phyloP scores from a whole-genome alignment of 2,797 vertebrate species.

The Ataeniobius toweri region DNA sequence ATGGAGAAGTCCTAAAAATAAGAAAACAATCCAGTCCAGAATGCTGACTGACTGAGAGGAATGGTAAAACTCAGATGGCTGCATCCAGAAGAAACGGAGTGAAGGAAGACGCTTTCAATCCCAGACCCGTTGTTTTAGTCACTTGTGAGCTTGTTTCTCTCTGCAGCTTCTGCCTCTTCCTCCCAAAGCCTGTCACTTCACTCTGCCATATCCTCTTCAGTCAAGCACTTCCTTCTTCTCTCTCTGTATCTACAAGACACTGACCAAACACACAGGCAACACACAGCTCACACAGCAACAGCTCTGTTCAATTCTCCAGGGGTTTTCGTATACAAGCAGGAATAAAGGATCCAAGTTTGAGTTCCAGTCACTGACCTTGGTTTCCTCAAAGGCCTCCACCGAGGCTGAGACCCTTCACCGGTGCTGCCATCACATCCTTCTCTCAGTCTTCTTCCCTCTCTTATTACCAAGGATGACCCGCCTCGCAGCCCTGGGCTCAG shows the following conservation, averaged over 20 bases:
- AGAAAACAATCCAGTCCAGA: background rate
- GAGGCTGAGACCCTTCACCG: constrained; percentile 40
- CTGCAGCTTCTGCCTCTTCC: constrained; percentile 37
- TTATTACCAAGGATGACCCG: constrained; percentile 65
- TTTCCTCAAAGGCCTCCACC: constrained; percentile 41
- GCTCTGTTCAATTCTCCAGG: constrained; percentile 40
- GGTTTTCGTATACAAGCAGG: constrained; percentile 44
- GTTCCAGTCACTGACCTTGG: constrained; percentile 67
- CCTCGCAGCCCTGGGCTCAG: constrained; percentile 59
- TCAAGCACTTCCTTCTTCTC: constrained; percentile 33
- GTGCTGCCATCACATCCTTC: constrained; percentile 8
- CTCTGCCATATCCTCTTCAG: constrained; percentile 60
- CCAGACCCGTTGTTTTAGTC: constrained; percentile 64
- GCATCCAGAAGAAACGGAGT: constrained; percentile 16
- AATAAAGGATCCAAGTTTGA: constrained; percentile 57
- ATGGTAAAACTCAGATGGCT: constrained; percentile 19
- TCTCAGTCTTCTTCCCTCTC: constrained; percentile 14
- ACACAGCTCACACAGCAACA: constrained; percentile 19
- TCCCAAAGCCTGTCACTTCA: constrained; percentile 57
- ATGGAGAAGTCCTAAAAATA: background rate
- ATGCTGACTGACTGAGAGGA: constrained; percentile 17
- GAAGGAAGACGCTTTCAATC: constrained; percentile 36
- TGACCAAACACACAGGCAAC: constrained; percentile 17
- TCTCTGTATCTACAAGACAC: constrained; percentile 26
- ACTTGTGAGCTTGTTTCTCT: constrained; percentile 55